phyloP scores from a whole-genome alignment of 2,888 invertebrate species.

The Microctonus aethiopoides region DNA sequence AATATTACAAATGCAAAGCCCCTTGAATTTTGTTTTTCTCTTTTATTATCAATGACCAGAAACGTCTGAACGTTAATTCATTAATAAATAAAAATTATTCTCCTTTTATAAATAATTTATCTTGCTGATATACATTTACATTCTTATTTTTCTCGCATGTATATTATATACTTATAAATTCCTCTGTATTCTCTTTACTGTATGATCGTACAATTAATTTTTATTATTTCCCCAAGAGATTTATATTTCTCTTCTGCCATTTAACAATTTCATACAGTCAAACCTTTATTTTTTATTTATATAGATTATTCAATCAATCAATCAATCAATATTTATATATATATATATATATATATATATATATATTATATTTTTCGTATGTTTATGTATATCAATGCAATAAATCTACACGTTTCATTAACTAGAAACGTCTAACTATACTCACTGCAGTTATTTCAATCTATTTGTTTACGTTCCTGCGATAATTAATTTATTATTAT shows the following conservation, averaged over 20 bases:
- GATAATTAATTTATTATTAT: conserved; percentile 31
- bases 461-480: conserved; percentile 17
- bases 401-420: conserved; percentile 7
- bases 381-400: conserved; percentile 9
- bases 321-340: not conserved
- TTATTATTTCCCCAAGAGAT: not conserved
- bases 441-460: conserved; percentile 14
- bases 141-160: not conserved
- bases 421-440: conserved; percentile 6
- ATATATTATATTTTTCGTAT: no score
- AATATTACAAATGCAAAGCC: not conserved
- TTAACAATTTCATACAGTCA: not conserved
- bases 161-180: no score
- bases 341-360: not conserved
- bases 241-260: not conserved
- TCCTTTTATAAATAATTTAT: not conserved
- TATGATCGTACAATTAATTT: not conserved
- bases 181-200: not conserved
- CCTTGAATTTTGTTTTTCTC: not conserved
- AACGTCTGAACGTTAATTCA: not conserved
- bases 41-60: not conserved
- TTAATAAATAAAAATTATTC: not conserved
- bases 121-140: not conserved
- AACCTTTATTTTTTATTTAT: conserved; percentile 9
- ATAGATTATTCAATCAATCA: conserved; percentile 10